Evolutionary conservation across 2,113 vertebrate species (phyloP).

Genomic region (Hemicordylus capensis): DNA sequence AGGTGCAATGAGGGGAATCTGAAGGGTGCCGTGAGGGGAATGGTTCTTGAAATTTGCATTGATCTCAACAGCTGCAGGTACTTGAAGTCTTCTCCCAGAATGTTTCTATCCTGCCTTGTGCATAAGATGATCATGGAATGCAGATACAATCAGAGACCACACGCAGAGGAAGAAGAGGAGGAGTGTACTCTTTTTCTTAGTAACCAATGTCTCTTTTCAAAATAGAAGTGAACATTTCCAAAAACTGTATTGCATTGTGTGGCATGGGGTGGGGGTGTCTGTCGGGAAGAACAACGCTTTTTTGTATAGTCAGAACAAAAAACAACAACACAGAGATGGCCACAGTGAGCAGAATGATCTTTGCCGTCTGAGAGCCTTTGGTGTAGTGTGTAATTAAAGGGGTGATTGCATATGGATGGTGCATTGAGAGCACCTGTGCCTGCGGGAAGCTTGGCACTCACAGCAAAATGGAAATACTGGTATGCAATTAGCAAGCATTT

Average conservation of each 20-base stretch:
- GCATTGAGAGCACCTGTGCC: conserved; percentile 61
- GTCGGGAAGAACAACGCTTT: conserved; percentile 4
- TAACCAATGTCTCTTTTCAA: conserved; percentile 19
- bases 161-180: conserved; percentile 1
- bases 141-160: conserved; percentile 27
- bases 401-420: conserved; percentile 56
- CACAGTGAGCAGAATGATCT: conserved; percentile 31
- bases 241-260: not conserved
- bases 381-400: conserved; percentile 26
- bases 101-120: not conserved
- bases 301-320: conserved; percentile 34
- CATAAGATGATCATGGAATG: conserved; percentile 30
- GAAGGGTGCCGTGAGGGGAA: conserved; percentile 47
- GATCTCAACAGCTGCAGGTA: conserved; percentile 66
- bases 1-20: conserved; percentile 45
- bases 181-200: conserved; percentile 18
- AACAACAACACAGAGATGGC: not conserved
- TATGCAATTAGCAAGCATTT: conserved; percentile 71
- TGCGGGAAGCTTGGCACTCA: conserved; percentile 29
- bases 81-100: conserved; percentile 57
- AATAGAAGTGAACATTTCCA: not conserved
- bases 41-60: conserved; percentile 15
- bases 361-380: conserved; percentile 48
- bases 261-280: conserved; percentile 2
- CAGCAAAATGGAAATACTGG: conserved; percentile 62